These are phyloP conservation scores for Scomber japonicus DNA, from an alignment of 2,113 vertebrate species.

Conservation along the genomic window DNA sequence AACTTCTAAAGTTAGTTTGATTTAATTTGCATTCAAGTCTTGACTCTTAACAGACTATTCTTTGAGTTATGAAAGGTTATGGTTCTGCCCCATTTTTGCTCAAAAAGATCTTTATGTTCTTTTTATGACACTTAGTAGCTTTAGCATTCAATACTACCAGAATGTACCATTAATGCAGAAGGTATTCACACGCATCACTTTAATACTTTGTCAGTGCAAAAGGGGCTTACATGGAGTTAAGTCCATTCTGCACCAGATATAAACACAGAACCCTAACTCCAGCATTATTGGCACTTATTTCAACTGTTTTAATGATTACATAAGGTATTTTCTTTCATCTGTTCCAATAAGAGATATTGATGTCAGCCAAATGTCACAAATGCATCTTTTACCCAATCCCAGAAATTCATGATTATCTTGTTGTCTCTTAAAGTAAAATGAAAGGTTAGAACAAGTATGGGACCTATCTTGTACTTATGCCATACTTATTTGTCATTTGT, in stretches of 20 bases:
- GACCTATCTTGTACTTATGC: neutral
- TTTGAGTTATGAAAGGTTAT: conserved; percentile 3
- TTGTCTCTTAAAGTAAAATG: neutral
- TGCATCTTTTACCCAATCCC: neutral
- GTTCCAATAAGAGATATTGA: conserved; percentile 1
- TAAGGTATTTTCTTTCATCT: conserved; percentile 5
- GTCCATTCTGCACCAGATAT: conserved; percentile 55
- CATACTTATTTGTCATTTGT: neutral
- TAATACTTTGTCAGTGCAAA: conserved; percentile 61
- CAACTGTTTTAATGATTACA: conserved; percentile 30
- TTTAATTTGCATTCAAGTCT: conserved; percentile 24
- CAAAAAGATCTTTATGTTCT: conserved; percentile 51
- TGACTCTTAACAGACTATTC: neutral
- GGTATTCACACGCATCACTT: conserved; percentile 68
- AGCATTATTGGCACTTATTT: conserved; percentile 36
- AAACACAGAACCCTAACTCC: conserved; percentile 57
- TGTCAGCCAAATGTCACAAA: conserved; percentile 12
- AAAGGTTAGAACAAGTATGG: neutral
- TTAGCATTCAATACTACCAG: conserved; percentile 33
- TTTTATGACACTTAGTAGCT: conserved; percentile 64
- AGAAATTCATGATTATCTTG: neutral
- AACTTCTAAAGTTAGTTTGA: neutral
- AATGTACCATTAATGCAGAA: conserved; percentile 60
- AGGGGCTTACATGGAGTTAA: conserved; percentile 62
- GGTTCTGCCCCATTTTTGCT: conserved; percentile 29